Conservation (phyloP, 2,888 invertebrate species). For the Therioaphis trifolii region DNA sequence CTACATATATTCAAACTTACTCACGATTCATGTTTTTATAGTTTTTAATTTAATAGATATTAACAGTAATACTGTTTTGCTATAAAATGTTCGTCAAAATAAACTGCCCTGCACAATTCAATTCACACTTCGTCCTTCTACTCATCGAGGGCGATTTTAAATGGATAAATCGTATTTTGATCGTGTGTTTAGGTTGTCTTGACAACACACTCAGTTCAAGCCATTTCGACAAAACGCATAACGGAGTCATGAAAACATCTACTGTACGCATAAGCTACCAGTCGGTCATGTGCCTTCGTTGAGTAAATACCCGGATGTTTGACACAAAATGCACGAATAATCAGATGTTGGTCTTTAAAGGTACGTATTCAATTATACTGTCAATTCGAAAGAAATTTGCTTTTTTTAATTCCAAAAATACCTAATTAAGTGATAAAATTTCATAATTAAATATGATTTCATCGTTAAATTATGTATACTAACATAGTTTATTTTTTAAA, state of each 20-base stretch:
- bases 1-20: no score
- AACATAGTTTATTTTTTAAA: no score
- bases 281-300: conserved; percentile 47
- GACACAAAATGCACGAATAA: background rate
- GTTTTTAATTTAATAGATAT: no score
- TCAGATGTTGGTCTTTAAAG: conserved; percentile 22
- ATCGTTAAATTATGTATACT: no score
- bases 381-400: no score
- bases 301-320: background rate
- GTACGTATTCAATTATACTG: conserved; percentile 16
- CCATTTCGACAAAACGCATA: conserved; percentile 56
- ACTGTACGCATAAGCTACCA: background rate
- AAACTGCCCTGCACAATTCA: no score
- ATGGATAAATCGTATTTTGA: background rate
- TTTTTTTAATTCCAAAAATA: no score
- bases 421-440: no score
- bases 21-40: no score
- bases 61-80: no score
- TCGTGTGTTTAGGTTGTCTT: conserved; percentile 44
- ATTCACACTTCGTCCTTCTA: background rate
- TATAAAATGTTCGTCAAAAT: no score
- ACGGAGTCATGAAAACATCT: background rate
- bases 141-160: background rate
- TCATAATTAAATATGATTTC: no score
- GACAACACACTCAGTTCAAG: conserved; percentile 3